Percentiles rank a stretch among this genome's conserved stretches.
These are phyloP conservation scores for Branchipolynoe longqiensis DNA, from an alignment of 2,888 invertebrate species.

Conservation along the genomic window DNA sequence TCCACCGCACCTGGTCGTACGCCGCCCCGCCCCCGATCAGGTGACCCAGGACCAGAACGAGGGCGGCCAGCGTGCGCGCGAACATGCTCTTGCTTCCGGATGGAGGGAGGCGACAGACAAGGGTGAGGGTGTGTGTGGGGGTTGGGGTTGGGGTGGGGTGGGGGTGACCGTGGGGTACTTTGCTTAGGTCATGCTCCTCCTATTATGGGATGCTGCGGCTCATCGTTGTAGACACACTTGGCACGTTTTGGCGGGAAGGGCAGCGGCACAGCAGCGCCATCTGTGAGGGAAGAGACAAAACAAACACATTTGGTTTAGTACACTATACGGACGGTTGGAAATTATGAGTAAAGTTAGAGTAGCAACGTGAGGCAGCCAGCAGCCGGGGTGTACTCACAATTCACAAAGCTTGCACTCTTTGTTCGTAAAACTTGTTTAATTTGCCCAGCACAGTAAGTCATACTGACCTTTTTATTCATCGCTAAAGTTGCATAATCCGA, in stretches of 20 bases:
- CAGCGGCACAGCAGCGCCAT: slow-evolving; percentile 29
- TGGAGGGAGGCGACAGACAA: too few species aligned
- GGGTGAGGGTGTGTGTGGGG: too few species aligned
- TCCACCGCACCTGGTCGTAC: slow-evolving; percentile 12
- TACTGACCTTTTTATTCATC: too few species aligned
- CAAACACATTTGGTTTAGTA: background rate
- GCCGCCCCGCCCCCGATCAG: slow-evolving; percentile 24
- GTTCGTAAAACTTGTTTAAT: too few species aligned
- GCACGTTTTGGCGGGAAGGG: background rate
- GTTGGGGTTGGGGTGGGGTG: too few species aligned
- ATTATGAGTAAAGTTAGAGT: too few species aligned
- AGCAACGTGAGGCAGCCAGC: too few species aligned
- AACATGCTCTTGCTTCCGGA: slow-evolving; percentile 53
- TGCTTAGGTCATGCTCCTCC: slow-evolving; percentile 24
- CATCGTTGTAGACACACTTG: background rate
- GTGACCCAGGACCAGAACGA: slow-evolving; percentile 37
- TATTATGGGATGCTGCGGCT: slow-evolving; percentile 25
- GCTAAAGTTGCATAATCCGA: too few species aligned
- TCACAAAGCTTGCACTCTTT: too few species aligned
- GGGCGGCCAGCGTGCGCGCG: slow-evolving; percentile 34
- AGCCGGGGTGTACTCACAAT: too few species aligned
- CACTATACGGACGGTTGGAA: too few species aligned
- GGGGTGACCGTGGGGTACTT: background rate
- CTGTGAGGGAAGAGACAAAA: background rate
- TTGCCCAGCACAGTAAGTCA: too few species aligned